Evolutionary conservation across 2,888 invertebrate species (phyloP).

Genomic region (Hirtodrosophila trivittata): DNA sequence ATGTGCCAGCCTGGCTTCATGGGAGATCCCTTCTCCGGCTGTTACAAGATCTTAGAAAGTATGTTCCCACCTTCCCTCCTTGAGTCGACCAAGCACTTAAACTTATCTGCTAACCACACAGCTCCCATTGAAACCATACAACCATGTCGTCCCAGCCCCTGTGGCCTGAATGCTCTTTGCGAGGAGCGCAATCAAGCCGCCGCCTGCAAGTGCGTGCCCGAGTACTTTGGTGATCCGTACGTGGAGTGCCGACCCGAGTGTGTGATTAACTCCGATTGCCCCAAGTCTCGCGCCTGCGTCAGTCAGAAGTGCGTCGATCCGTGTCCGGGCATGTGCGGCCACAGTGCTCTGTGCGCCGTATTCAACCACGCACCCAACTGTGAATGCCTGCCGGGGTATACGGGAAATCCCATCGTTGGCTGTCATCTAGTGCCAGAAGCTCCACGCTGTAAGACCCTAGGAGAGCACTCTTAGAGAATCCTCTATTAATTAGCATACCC

Average conservation of each 20-base stretch:
- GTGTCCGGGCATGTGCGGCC: constrained; percentile 92
- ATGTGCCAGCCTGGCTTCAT: constrained; percentile 85
- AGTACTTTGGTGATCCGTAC: constrained; percentile 88
- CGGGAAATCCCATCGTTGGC: constrained; percentile 86
- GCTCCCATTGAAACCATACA: constrained; percentile 84
- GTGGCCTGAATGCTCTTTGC: constrained; percentile 88
- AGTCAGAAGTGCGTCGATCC: constrained; percentile 93
- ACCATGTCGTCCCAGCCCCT: constrained; percentile 88
- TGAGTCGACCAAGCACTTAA: constrained; percentile 1
- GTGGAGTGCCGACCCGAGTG: constrained; percentile 89
- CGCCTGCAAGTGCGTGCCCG: constrained; percentile 87
- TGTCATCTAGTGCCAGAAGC: constrained; percentile 82
- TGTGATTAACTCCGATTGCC: constrained; percentile 87
- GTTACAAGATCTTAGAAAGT: constrained; percentile 84
- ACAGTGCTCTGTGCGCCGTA: constrained; percentile 90
- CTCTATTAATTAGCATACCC: constrained; percentile 50
- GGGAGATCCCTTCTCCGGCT: constrained; percentile 87
- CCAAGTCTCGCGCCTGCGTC: constrained; percentile 87
- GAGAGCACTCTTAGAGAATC: constrained; percentile 11
- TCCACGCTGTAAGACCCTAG: constrained; percentile 79
- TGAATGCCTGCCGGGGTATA: constrained; percentile 86
- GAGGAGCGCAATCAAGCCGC: constrained; percentile 87
- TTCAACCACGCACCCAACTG: constrained; percentile 88
- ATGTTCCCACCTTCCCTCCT: constrained; percentile 72
- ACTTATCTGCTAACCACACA: constrained; percentile 58